Conservation (phyloP, 2,888 invertebrate species). For the Philaethria dido region DNA sequence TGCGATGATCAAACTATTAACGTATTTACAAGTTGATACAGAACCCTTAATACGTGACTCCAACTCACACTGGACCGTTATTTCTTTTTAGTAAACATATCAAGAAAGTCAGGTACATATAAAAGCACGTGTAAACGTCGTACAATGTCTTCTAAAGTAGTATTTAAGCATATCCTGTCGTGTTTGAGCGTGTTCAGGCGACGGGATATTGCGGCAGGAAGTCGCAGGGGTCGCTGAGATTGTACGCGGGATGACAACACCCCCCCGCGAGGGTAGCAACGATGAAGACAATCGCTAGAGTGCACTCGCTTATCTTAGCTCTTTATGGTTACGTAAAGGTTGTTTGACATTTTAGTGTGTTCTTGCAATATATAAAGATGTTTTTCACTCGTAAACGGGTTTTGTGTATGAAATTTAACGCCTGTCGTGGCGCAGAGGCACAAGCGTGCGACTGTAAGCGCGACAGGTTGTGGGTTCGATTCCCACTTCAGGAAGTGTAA, state of each 20-base stretch:
- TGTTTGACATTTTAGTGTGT: not conserved
- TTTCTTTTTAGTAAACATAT: not conserved
- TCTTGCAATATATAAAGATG: not conserved
- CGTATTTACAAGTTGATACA: no score
- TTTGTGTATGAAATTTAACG: no score
- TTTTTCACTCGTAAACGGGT: no score
- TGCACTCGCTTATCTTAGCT: not conserved
- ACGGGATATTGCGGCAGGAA: slow-evolving; percentile 25
- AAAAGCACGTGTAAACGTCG: not conserved
- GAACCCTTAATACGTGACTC: no score
- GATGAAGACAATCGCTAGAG: not conserved
- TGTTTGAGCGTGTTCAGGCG: slow-evolving; percentile 9
- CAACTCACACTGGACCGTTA: no score
- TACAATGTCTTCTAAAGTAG: not conserved
- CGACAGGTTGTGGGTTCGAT: no score
- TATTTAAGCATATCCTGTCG: slow-evolving; percentile 8
- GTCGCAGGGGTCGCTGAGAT: not conserved
- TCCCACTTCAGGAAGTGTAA: no score
- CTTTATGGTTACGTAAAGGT: not conserved
- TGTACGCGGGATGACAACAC: not conserved
- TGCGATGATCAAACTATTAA: no score
- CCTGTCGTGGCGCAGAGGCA: no score
- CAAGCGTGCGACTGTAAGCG: no score
- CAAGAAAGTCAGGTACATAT: not conserved
- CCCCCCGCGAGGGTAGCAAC: no score